Percentiles rank a stretch among this genome's conserved stretches.
phyloP scores from a whole-genome alignment of 2,797 vertebrate genomes.

The Alectoris magna region DNA sequence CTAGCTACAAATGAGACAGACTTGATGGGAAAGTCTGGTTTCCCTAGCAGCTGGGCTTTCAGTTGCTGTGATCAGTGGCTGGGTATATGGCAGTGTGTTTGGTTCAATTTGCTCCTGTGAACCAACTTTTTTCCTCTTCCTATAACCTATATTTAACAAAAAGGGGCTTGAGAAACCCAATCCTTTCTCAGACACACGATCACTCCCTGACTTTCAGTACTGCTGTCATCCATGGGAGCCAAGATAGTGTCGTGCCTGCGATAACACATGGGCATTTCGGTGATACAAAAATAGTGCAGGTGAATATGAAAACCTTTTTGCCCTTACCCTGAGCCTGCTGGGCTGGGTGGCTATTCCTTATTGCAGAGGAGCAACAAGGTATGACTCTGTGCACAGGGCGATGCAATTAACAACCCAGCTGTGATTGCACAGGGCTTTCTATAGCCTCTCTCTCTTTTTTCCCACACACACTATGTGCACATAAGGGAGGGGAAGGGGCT shows the following conservation, averaged over 20 bases:
- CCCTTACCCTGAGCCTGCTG: not conserved
- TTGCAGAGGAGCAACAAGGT: conserved; percentile 8
- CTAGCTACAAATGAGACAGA: not conserved
- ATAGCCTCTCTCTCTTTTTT: not conserved
- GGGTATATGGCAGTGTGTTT: not conserved
- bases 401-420: conserved; percentile 46
- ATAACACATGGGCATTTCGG: not conserved
- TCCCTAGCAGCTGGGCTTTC: not conserved
- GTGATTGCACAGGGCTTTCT: conserved; percentile 16
- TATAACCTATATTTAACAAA: not conserved
- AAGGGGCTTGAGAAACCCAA: not conserved
- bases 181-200: not conserved
- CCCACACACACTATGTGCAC: not conserved
- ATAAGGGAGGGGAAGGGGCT: not conserved
- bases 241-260: fast-evolving
- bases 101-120: not conserved
- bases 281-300: not conserved
- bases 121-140: not conserved
- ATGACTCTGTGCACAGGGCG: not conserved
- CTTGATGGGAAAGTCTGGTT: not conserved
- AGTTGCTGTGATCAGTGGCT: not conserved
- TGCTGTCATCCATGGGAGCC: not conserved
- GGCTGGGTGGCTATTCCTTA: not conserved
- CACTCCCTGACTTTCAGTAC: not conserved
- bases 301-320: not conserved